Evolutionary conservation across 2,797 vertebrate species (phyloP).

Genomic region (Tauraco hartlaubi): DNA sequence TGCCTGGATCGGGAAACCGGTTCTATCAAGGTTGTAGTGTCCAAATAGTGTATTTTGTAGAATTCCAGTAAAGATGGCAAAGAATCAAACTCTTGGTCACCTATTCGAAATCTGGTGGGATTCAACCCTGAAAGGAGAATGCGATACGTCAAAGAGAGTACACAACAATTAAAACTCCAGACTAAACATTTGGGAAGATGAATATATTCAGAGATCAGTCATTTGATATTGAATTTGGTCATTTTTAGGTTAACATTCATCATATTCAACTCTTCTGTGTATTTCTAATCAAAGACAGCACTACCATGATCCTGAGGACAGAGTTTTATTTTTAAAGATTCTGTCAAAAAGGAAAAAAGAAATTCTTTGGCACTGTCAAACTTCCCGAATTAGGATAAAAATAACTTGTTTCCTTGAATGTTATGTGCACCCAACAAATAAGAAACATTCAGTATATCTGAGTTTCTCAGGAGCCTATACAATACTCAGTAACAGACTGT

Average conservation of each 20-base stretch:
- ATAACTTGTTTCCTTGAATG: neutral
- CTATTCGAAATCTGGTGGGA: constrained; percentile 92
- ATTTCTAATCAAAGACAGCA: neutral
- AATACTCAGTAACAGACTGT: neutral
- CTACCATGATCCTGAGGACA: accelerated
- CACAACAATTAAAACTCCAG: neutral
- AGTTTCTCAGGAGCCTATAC: neutral
- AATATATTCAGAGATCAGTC: neutral
- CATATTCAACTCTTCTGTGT: neutral
- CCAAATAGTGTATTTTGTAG: constrained; percentile 99
- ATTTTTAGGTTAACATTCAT: neutral
- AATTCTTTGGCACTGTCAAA: neutral
- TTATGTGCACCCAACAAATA: neutral
- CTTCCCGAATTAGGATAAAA: neutral
- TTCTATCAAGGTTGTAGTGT: constrained; percentile 98
- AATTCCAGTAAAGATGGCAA: constrained; percentile 96
- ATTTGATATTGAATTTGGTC: neutral
- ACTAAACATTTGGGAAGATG: neutral
- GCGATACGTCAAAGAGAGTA: constrained; percentile 47
- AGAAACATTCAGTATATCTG: neutral
- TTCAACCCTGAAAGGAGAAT: constrained; percentile 82
- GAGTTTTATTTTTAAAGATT: neutral
- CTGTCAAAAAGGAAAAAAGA: neutral
- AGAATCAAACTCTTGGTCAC: constrained; percentile 98
- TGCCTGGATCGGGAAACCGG: constrained; percentile 94